phyloP scores from a whole-genome alignment of 2,797 vertebrate genomes.

The Oreochromis grahami region DNA sequence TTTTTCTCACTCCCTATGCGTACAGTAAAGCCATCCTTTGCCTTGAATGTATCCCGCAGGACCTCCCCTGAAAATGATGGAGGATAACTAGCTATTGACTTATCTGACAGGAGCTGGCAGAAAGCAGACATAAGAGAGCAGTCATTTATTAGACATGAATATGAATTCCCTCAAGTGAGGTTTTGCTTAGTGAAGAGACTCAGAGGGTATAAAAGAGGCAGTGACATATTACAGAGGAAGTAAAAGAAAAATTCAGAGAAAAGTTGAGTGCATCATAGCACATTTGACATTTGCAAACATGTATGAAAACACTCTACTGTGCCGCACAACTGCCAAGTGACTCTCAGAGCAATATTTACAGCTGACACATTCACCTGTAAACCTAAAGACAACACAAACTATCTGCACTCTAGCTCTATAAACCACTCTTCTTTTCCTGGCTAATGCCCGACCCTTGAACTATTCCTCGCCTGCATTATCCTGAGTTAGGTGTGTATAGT shows the following conservation, averaged over 20 bases:
- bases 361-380: constrained; percentile 1
- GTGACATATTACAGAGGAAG: constrained; percentile 1
- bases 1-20: neutral
- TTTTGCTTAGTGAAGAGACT: constrained; percentile 7
- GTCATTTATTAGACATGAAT: constrained; percentile 35
- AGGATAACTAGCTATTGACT: constrained; percentile 45
- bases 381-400: neutral
- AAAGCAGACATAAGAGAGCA: neutral
- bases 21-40: neutral
- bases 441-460: constrained; percentile 36
- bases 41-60: constrained; percentile 9
- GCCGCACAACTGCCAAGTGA: neutral
- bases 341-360: constrained; percentile 1
- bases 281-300: neutral
- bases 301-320: neutral
- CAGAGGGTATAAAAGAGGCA: neutral
- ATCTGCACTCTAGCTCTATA: constrained; percentile 9
- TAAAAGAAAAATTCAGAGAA: neutral
- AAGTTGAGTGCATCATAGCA: neutral
- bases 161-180: constrained; percentile 23
- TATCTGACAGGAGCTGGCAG: constrained; percentile 34
- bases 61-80: constrained; percentile 3
- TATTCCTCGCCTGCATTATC: constrained; percentile 25
- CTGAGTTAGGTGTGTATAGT: constrained; percentile 6
- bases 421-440: constrained; percentile 21